Base-by-base conservation (phyloP, 2,797 vertebrate species). In the Diceros bicornis region DNA sequence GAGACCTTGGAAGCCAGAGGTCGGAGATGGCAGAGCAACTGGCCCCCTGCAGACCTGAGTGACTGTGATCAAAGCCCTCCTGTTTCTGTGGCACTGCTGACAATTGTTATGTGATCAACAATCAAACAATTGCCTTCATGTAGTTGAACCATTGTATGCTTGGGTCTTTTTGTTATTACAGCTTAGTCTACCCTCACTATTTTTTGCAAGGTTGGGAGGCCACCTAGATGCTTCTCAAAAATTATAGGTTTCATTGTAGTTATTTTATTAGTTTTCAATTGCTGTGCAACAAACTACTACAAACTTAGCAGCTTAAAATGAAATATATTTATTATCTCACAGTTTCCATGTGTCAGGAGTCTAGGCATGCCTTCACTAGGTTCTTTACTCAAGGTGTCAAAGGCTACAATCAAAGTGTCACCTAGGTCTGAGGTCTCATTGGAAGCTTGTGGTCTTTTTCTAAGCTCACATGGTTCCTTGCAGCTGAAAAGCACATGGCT, bases 221-320 rank as follows among this genome's bases (percentile, higher is more conserved):
- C 29, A 75, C 9, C 10, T 10, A 59, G 1, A 2, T 88, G 20
- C 9, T 89, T 55, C 82, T 91, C 5, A 75, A 81, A 91, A 87
- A 55, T 89, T n/a, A 55, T 34, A 84, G 8, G 6, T 32, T 72
- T 74, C 55, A 20, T 66, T 52, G 2, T 32, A 89, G 23, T 50
- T 66, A 20, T 75, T 69, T 61, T 59, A 37, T 68, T 81, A 44
- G 23, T 74, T 93, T 90, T 74, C 18, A 75, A 20, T 37, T 64
- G 5, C 34, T 93, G 5, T 12, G 0, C 4, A 34, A 62, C 1
- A 79, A 55, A 86, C 72, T 50, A 81, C 14, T 41, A 74, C 3
- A 68, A 50, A 32, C 9, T 50, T 41, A 25, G 1, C 11, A 74
- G 17, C 25, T 47, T 86, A 79, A 59, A 41, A 85, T 25, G 5